A percentile compares a stretch with the other conserved stretches of the same genome.
Conservation (phyloP, 2,113 vertebrate species). For the Rhinichthys klamathensis region DNA sequence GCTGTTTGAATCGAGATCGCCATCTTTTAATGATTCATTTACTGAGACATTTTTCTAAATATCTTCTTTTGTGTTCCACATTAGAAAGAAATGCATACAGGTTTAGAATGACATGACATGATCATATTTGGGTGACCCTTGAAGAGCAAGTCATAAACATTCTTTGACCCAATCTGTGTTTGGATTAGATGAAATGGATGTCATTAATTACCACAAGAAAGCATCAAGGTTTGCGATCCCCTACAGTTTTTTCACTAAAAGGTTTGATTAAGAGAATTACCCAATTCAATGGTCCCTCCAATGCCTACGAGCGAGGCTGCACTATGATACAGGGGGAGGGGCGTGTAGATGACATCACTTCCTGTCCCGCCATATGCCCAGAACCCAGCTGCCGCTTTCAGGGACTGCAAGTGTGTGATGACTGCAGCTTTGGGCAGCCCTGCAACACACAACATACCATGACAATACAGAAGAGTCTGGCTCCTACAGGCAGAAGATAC, state of each 20-base stretch:
- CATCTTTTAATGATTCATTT: no score
- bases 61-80: no score
- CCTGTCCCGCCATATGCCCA: constrained; percentile 83
- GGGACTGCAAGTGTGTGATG: constrained; percentile 83
- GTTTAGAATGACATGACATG: no score
- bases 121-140: no score
- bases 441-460: constrained; percentile 54
- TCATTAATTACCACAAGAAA: not conserved
- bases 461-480: not conserved
- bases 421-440: constrained; percentile 94
- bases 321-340: constrained; percentile 92
- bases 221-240: not conserved
- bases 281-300: constrained; percentile 88
- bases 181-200: no score
- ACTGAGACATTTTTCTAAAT: no score
- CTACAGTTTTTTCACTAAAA: not conserved
- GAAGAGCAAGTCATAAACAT: no score
- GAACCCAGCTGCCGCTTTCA: constrained; percentile 82
- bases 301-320: constrained; percentile 89
- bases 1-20: no score
- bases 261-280: constrained; percentile 67
- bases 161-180: no score
- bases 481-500: not conserved
- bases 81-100: no score
- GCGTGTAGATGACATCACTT: constrained; percentile 85